Evolutionary conservation across 2,888 invertebrate genomes (phyloP).

Genomic region (Physocephala rufipes): DNA sequence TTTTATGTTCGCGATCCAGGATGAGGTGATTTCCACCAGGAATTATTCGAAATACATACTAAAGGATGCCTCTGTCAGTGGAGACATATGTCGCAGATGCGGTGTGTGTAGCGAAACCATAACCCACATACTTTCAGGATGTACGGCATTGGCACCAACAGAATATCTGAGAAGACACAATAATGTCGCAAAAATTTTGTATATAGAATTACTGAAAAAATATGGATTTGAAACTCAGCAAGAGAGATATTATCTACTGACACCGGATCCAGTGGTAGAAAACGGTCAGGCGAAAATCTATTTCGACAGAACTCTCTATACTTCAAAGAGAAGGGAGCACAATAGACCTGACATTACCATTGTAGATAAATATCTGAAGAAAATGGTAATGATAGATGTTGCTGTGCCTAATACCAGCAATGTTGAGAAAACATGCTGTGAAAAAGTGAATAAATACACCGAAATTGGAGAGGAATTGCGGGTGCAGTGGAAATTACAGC

Average conservation of each 20-base stretch:
- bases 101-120: slow-evolving; percentile 12
- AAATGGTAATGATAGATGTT: slow-evolving; percentile 29
- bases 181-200: slow-evolving; percentile 31
- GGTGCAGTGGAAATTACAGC: slow-evolving; percentile 25
- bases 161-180: slow-evolving; percentile 34
- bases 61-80: not conserved
- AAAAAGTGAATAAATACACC: slow-evolving; percentile 30
- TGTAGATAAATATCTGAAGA: slow-evolving; percentile 23
- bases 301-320: slow-evolving; percentile 32
- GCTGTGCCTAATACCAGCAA: slow-evolving; percentile 30
- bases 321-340: slow-evolving; percentile 15
- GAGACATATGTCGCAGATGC: slow-evolving; percentile 12
- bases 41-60: not conserved
- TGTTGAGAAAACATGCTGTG: slow-evolving; percentile 22
- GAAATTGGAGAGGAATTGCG: slow-evolving; percentile 32
- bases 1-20: too few relatives aligned
- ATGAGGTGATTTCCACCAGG: not conserved
- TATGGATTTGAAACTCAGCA: slow-evolving; percentile 3
- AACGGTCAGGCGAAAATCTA: slow-evolving; percentile 24
- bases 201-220: slow-evolving; percentile 21
- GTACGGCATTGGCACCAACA: slow-evolving; percentile 20
- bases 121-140: slow-evolving; percentile 31
- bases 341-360: slow-evolving; percentile 14
- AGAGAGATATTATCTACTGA: slow-evolving; percentile 10
- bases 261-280: slow-evolving; percentile 14